Conservation (phyloP, 2,888 invertebrate species). For the Drosophila kuntzei region DNA sequence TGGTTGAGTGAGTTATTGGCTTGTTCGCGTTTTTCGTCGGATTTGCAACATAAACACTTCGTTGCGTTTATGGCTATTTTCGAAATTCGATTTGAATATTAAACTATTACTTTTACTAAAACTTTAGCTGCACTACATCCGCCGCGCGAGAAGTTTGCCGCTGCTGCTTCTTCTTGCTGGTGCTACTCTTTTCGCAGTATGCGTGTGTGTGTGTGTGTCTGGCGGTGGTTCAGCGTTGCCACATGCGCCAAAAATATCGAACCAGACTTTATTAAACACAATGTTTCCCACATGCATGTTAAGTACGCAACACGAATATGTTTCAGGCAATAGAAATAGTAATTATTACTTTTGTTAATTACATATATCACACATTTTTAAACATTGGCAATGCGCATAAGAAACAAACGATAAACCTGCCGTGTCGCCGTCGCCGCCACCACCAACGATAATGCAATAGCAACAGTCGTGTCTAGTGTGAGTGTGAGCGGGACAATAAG, state of each 20-base stretch:
- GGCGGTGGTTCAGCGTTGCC: constrained; percentile 60
- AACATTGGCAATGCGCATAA: constrained; percentile 24
- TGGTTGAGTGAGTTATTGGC: constrained; percentile 36
- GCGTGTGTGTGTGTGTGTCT: constrained; percentile 43
- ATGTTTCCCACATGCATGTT: constrained; percentile 32
- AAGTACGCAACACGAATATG: constrained; percentile 4
- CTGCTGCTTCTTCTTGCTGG: constrained; percentile 64
- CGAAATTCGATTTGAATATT: constrained; percentile 11
- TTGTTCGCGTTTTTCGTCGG: constrained; percentile 20
- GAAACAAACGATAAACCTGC: constrained; percentile 55
- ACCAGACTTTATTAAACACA: constrained; percentile 39
- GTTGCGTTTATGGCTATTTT: background rate
- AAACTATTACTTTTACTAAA: constrained; percentile 23
- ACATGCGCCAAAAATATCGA: constrained; percentile 49
- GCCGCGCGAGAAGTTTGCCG: constrained; percentile 74
- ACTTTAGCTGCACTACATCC: constrained; percentile 53
- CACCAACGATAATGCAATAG: constrained; percentile 51
- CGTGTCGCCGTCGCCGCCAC: constrained; percentile 18
- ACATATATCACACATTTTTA: constrained; percentile 9
- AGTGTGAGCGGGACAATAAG: constrained; percentile 54
- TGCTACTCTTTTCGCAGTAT: constrained; percentile 69
- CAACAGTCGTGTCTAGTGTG: constrained; percentile 30
- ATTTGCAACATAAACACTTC: constrained; percentile 11
- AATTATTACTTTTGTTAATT: constrained; percentile 14
- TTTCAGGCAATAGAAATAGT: background rate